A percentile compares a stretch with the other conserved stretches of the same genome.
These are phyloP conservation scores for Mythimna vitellina DNA, from an alignment of 2,888 invertebrate genomes.

Conservation along the genomic window DNA sequence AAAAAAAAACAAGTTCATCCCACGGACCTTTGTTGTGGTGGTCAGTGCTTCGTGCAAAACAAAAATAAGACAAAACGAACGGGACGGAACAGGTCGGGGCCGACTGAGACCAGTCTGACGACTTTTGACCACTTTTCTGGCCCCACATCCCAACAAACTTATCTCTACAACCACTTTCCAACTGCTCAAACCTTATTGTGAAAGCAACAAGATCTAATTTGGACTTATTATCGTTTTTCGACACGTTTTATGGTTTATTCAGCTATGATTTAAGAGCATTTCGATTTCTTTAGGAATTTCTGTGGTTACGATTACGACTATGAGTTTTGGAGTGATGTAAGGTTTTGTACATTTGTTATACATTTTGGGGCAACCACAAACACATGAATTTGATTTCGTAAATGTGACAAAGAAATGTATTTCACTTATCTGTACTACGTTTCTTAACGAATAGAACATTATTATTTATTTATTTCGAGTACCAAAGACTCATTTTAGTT, in stretches of 20 bases:
- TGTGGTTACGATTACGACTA: slow-evolving; percentile 71
- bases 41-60: slow-evolving; percentile 89
- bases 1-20: slow-evolving; percentile 78
- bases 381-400: slow-evolving; percentile 29
- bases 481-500: too few species aligned
- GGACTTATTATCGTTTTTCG: slow-evolving; percentile 9
- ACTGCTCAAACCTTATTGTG: slow-evolving; percentile 60
- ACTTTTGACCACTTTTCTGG: slow-evolving; percentile 82
- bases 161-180: slow-evolving; percentile 48
- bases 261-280: slow-evolving; percentile 87
- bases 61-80: slow-evolving; percentile 88
- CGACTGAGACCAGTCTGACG: slow-evolving; percentile 82
- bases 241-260: slow-evolving; percentile 51
- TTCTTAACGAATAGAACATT: too few species aligned
- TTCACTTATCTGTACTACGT: too few species aligned
- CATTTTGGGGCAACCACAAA: slow-evolving; percentile 39
- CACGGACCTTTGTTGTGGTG: slow-evolving; percentile 89
- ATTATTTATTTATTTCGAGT: neutral
- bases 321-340: slow-evolving; percentile 66
- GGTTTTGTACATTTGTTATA: slow-evolving; percentile 31
- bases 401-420: neutral
- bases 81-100: slow-evolving; percentile 82
- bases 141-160: slow-evolving; percentile 70
- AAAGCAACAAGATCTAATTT: slow-evolving; percentile 60
- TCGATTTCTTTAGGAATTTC: slow-evolving; percentile 89